Percentiles rank a stretch among this genome's conserved stretches.
Conservation (phyloP, 1,140 invertebrate species). For the Calephelis nemesis region DNA sequence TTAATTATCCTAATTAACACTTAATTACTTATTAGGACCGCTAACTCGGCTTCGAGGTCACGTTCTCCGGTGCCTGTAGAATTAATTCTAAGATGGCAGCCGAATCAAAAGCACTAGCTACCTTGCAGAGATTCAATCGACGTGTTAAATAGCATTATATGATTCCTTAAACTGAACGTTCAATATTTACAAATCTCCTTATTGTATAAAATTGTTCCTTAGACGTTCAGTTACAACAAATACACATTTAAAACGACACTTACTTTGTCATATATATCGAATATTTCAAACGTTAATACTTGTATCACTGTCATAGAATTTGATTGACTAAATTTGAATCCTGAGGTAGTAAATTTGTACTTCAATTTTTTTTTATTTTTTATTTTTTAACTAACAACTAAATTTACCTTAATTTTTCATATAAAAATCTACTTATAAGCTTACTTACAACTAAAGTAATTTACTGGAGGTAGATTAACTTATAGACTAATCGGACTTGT, state of each 20-base stretch:
- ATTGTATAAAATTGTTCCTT: slow-evolving; percentile 45
- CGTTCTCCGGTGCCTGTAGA: slow-evolving; percentile 11
- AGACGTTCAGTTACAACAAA: slow-evolving; percentile 41
- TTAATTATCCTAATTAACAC: slow-evolving; percentile 72
- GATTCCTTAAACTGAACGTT: slow-evolving; percentile 35
- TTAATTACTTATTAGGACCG: slow-evolving; percentile 56
- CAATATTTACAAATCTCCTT: slow-evolving; percentile 35
- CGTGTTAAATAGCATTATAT: slow-evolving; percentile 34
- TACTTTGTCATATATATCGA: slow-evolving; percentile 37
- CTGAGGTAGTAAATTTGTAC: slow-evolving; percentile 80
- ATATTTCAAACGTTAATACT: slow-evolving; percentile 48
- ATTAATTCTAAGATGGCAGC: slow-evolving; percentile 37
- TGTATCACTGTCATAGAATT: slow-evolving; percentile 45
- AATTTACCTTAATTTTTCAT: slow-evolving; percentile 65
- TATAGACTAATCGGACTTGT: slow-evolving; percentile 62
- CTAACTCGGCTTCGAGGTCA: slow-evolving; percentile 43
- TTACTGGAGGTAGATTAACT: slow-evolving; percentile 79
- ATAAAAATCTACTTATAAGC: slow-evolving; percentile 76
- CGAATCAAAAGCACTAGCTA: slow-evolving; percentile 60
- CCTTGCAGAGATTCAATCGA: slow-evolving; percentile 72
- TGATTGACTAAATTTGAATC: slow-evolving; percentile 66
- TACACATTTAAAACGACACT: slow-evolving; percentile 33
- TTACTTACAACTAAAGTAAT: slow-evolving; percentile 69
- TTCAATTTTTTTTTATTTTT: slow-evolving; percentile 71
- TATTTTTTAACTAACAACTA: slow-evolving; percentile 58